Conservation (phyloP, 1,140 invertebrate species). For the Drosophila nikananu region DNA sequence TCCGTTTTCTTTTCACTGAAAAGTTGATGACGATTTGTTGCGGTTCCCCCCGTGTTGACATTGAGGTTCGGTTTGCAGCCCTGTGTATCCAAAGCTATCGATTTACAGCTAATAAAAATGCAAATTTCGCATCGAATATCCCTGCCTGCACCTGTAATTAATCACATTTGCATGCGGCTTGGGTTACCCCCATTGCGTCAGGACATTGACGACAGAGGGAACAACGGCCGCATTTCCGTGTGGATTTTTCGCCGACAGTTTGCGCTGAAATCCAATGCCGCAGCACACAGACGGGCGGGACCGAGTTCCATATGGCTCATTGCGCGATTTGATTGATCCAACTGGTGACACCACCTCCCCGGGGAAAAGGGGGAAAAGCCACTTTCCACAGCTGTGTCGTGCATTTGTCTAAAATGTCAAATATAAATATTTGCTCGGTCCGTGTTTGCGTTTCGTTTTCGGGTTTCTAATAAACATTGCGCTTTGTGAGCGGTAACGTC, state of each 20-base stretch:
- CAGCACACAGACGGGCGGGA: slow-evolving; percentile 6
- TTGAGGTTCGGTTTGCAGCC: neutral
- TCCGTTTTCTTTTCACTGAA: slow-evolving; percentile 47
- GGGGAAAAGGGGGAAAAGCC: neutral
- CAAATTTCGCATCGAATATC: slow-evolving; percentile 29
- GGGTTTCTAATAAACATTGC: slow-evolving; percentile 61
- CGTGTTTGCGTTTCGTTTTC: slow-evolving; percentile 58
- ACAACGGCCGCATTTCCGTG: slow-evolving; percentile 46
- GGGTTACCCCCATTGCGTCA: slow-evolving; percentile 17
- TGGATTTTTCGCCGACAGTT: slow-evolving; percentile 33
- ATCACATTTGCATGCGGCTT: slow-evolving; percentile 52
- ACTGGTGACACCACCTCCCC: slow-evolving; percentile 56
- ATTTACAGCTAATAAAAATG: slow-evolving; percentile 37
- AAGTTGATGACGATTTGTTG: slow-evolving; percentile 46
- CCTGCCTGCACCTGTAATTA: slow-evolving; percentile 43
- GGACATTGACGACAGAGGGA: slow-evolving; percentile 34
- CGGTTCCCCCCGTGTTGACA: slow-evolving; percentile 29
- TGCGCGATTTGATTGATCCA: slow-evolving; percentile 68
- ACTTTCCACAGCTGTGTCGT: slow-evolving; percentile 37
- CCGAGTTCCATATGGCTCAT: slow-evolving; percentile 56
- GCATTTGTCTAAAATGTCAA: slow-evolving; percentile 70
- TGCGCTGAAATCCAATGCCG: slow-evolving; percentile 55
- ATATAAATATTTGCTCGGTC: slow-evolving; percentile 69
- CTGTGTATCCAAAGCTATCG: neutral
- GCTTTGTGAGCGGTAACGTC: slow-evolving; percentile 18